Conservation (phyloP, 2,113 vertebrate species). For the Tinamus guttatus region DNA sequence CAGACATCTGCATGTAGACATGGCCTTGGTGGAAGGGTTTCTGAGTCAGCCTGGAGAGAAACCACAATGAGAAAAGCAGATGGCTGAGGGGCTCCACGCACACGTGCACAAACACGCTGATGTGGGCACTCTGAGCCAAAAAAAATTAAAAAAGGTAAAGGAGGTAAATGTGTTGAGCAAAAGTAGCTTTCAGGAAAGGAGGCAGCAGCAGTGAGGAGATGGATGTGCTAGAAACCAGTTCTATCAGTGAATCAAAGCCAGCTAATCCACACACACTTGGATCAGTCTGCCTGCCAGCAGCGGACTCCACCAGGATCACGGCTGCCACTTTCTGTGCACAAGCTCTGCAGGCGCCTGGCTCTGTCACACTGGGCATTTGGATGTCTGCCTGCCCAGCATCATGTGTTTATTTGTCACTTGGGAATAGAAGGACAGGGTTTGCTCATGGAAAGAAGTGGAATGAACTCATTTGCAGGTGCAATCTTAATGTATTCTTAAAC, state of each 20-base stretch:
- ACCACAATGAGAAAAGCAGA: background rate
- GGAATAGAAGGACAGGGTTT: background rate
- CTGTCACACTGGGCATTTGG: background rate
- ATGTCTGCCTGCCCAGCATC: background rate
- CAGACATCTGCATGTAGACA: too few relatives aligned
- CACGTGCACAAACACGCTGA: fast-evolving
- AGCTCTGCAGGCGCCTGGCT: background rate
- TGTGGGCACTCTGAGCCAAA: background rate
- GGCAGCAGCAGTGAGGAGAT: background rate
- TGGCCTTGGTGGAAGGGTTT: too few relatives aligned
- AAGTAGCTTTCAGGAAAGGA: background rate
- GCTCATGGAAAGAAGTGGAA: slow-evolving; percentile 19
- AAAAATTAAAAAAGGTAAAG: background rate
- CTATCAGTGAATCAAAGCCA: background rate
- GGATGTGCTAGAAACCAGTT: background rate
- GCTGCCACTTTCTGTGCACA: background rate
- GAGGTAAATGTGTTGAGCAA: background rate
- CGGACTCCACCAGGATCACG: background rate
- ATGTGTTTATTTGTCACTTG: slow-evolving; percentile 2
- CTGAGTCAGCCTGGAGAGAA: background rate
- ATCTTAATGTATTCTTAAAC: background rate
- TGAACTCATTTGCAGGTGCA: slow-evolving; percentile 44
- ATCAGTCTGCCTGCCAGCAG: background rate
- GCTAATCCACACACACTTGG: background rate
- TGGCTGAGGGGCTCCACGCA: too few relatives aligned